Conservation (phyloP, 2,888 invertebrate species). For the Bellardia pandia region DNA sequence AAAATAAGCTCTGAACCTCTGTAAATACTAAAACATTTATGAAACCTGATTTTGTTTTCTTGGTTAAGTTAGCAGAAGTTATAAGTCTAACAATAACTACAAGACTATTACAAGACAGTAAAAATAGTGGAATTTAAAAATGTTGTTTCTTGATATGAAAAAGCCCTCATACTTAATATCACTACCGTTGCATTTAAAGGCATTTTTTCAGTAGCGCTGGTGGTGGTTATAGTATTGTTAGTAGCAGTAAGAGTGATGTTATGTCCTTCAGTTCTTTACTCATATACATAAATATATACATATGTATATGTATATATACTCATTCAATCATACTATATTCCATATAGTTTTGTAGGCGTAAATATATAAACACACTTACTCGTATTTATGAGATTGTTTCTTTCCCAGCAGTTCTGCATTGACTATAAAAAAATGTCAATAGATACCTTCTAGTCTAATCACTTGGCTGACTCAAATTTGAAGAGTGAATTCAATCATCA, state of each 20-base stretch:
- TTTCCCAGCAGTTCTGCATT: neutral
- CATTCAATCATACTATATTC: slow-evolving; percentile 56
- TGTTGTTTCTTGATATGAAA: slow-evolving; percentile 18
- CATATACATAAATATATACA: neutral
- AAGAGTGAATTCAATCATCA: too few species aligned
- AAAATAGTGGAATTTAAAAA: neutral
- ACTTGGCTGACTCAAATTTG: too few species aligned
- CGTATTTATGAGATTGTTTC: slow-evolving; percentile 6
- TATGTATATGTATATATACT: neutral
- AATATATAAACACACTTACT: neutral
- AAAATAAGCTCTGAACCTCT: too few species aligned
- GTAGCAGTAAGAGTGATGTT: slow-evolving; percentile 34
- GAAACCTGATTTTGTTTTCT: too few species aligned
- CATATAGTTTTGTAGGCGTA: slow-evolving; percentile 39
- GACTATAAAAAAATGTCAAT: too few species aligned
- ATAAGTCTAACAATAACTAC: too few species aligned
- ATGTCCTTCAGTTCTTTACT: slow-evolving; percentile 47
- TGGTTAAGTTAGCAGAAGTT: too few species aligned
- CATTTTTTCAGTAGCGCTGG: slow-evolving; percentile 7
- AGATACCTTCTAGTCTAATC: too few species aligned
- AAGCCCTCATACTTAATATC: slow-evolving; percentile 36
- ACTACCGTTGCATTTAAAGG: slow-evolving; percentile 20
- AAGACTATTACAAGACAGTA: neutral
- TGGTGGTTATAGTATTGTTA: slow-evolving; percentile 25
- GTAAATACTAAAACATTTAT: too few species aligned